Base-by-base conservation (phyloP, 2,797 vertebrate genomes). In the Lepus townsendii region DNA sequence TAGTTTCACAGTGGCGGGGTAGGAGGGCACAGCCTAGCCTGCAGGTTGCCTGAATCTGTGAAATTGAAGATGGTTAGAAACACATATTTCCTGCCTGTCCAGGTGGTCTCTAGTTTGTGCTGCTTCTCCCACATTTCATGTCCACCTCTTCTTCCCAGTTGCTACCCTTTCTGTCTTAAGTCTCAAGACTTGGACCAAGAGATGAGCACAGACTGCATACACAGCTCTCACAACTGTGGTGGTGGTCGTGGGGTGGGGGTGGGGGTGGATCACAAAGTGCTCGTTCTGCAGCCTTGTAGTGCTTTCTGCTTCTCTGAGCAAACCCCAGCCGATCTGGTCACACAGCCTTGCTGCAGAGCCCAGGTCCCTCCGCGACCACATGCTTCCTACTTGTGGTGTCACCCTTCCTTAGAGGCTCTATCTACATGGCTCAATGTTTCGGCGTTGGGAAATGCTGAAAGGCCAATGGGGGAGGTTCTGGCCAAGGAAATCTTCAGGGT, bases 391-490 rank as follows among this genome's bases (percentile, higher is more conserved):
- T 92, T 62, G 65, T 10, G 4, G 30, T 68, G 32, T 94, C 47
- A 30, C 69, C 30, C 77, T n/a, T 76, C 2, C 63, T 77, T 57
- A 73, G 57, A 93, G 12, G 35, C 35, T 77, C 52, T 88, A 32
- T 65, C 32, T 79, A 42, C 26, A 30, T 72, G 50, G 4, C 42
- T 9, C 57, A 89, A 17, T 82, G 50, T 87, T 24, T 32, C 84
- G 16, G 27, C 87, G 73, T 42, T 91, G 66, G 77, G 57, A 38
- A 93, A 92, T 72, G 57, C 4, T 82, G 26, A 78, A 80, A 91
- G 84, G 30, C 8, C 63, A 75, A 83, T 7, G 13, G 27, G 65
- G 63, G 73, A 20, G 7, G 63, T 90, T 90, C 73, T 85, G 32
- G 35, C 52, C 50, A 80, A 83, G 50, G 65, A 94, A 75, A 77